phyloP scores from a whole-genome alignment of 1,140 invertebrate species.

The Microplitis demolitor region DNA sequence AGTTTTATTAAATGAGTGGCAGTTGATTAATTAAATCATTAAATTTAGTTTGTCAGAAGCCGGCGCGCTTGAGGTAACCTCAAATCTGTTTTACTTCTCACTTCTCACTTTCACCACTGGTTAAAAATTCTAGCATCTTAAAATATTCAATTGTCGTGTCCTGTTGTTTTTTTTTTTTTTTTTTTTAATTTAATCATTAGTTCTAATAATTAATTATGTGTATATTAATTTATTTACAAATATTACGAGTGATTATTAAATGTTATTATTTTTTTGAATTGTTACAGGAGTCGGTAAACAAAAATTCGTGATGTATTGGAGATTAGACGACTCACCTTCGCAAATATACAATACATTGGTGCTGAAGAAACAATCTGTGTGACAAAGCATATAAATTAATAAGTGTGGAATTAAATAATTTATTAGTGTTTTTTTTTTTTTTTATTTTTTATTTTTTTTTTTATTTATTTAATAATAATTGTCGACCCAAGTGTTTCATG shows the following conservation, averaged over 20 bases:
- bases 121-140: slow-evolving; percentile 10
- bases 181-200: too few species aligned
- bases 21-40: not conserved
- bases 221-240: too few species aligned
- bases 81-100: slow-evolving; percentile 37
- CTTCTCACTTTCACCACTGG: slow-evolving; percentile 30
- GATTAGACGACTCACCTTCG: slow-evolving; percentile 54
- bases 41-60: slow-evolving; percentile 43
- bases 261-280: slow-evolving; percentile 24
- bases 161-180: too few species aligned
- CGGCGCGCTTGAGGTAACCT: slow-evolving; percentile 60
- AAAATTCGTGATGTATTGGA: slow-evolving; percentile 59
- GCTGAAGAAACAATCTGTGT: slow-evolving; percentile 55
- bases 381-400: slow-evolving; percentile 45
- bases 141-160: not conserved
- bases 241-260: too few species aligned
- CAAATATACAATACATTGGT: slow-evolving; percentile 54
- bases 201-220: too few species aligned
- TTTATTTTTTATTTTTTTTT: slow-evolving; percentile 6
- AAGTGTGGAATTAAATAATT: not conserved
- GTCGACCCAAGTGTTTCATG: not conserved
- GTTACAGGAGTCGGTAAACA: slow-evolving; percentile 53
- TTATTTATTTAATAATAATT: slow-evolving; percentile 7
- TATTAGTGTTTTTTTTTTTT: not conserved
- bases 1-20: not conserved